Evolutionary conservation across 2,888 invertebrate genomes (phyloP).

Genomic region (Petrophora chlorosata): DNA sequence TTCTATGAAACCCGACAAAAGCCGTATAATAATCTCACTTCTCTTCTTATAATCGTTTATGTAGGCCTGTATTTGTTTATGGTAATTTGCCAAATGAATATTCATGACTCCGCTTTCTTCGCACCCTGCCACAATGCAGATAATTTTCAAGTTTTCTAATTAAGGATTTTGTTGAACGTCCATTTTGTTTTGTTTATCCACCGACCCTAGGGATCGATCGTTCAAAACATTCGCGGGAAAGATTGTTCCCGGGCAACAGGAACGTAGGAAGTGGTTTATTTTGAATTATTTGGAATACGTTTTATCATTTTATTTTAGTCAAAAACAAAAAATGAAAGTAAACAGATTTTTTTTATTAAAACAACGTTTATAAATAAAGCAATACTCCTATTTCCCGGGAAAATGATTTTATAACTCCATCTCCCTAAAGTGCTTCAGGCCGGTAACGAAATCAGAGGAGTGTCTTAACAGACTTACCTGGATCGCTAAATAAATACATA

Average conservation of each 20-base stretch:
- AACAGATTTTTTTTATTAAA: too few species aligned
- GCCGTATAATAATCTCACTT: constrained; percentile 38
- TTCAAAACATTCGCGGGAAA: constrained; percentile 1
- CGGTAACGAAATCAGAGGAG: constrained; percentile 14
- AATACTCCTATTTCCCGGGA: constrained; percentile 9
- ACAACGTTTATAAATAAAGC: too few species aligned
- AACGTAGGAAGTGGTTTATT: neutral
- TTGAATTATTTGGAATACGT: too few species aligned
- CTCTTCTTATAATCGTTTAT: constrained; percentile 41
- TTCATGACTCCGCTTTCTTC: constrained; percentile 41
- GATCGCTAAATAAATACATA: constrained; percentile 19
- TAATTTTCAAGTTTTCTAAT: constrained; percentile 42
- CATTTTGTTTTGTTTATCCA: constrained; percentile 33
- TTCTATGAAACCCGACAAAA: constrained; percentile 16
- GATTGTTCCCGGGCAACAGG: constrained; percentile 1
- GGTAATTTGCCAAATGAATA: constrained; percentile 53
- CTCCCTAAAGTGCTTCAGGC: constrained; percentile 7
- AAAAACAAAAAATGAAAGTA: too few species aligned
- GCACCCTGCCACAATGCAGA: constrained; percentile 40
- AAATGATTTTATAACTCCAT: constrained; percentile 15
- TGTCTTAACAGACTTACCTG: constrained; percentile 21
- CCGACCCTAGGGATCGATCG: constrained; percentile 23
- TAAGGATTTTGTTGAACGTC: constrained; percentile 33
- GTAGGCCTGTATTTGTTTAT: constrained; percentile 52
- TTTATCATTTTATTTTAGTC: too few species aligned